A percentile compares a stretch with the other conserved stretches of the same genome.
Evolutionary conservation across 2,113 vertebrate genomes (phyloP).

Genomic region (Salvator merianae): DNA sequence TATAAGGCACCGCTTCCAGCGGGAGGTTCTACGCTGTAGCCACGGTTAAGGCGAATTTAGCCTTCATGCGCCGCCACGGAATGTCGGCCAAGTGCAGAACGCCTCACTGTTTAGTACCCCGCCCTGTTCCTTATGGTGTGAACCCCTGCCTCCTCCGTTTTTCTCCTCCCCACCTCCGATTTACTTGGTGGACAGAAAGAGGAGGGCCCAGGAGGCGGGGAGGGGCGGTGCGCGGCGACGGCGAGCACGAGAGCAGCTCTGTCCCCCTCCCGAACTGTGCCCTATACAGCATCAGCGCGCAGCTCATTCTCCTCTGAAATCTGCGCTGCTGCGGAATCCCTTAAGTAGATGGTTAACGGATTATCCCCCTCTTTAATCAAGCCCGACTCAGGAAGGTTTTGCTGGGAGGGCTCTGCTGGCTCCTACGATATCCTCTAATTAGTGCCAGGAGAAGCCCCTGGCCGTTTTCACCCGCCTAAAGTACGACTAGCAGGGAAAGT

Average conservation of each 20-base stretch:
- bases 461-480: not conserved
- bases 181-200: not conserved
- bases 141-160: not conserved
- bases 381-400: not conserved
- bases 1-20: too few species aligned
- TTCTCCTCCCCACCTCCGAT: not conserved
- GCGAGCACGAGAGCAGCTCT: not conserved
- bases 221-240: too few species aligned
- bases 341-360: conserved; percentile 61
- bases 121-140: not conserved
- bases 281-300: conserved; percentile 36
- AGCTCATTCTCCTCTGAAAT: conserved; percentile 41
- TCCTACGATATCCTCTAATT: conserved; percentile 45
- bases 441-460: conserved; percentile 17
- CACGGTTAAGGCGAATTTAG: too few species aligned
- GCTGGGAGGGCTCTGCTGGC: not conserved
- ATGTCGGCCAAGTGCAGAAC: not conserved
- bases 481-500: not conserved
- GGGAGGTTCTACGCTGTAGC: too few species aligned
- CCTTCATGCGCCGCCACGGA: not conserved
- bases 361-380: conserved; percentile 42
- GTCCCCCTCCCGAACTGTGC: not conserved
- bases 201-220: not conserved
- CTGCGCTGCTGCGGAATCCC: conserved; percentile 44
- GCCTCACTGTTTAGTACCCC: not conserved